phyloP scores from a whole-genome alignment of 37 sponge, comb jelly and placozoan species.

The Beroe ovata region DNA sequence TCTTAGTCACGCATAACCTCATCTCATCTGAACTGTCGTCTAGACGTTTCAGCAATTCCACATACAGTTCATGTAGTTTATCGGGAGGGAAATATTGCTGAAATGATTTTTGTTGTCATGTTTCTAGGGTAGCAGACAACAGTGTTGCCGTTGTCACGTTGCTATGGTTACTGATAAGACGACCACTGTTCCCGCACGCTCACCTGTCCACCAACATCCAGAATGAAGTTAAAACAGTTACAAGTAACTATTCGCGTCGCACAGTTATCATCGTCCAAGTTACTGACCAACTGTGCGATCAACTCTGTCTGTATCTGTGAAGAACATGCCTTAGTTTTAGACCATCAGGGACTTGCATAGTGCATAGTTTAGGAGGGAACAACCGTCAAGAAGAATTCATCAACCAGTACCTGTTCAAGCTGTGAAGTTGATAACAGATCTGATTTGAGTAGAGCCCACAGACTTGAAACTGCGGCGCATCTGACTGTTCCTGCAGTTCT shows the following conservation, averaged over 20 bases:
- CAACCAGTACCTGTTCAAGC: slow-evolving; percentile 49
- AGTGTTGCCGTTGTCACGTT: too few species aligned
- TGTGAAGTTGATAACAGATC: slow-evolving; percentile 64
- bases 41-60: slow-evolving; percentile 86
- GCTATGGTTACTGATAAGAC: too few species aligned
- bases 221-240: slow-evolving; percentile 69
- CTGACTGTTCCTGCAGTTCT: slow-evolving; percentile 89
- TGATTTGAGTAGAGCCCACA: slow-evolving; percentile 79
- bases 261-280: slow-evolving; percentile 86
- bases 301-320: slow-evolving; percentile 37
- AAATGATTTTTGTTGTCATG: too few species aligned
- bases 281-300: slow-evolving; percentile 74
- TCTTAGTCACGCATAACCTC: slow-evolving; percentile 71
- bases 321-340: too few species aligned
- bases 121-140: too few species aligned
- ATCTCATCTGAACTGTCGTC: slow-evolving; percentile 92
- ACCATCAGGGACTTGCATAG: too few species aligned
- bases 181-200: too few species aligned
- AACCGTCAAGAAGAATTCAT: too few species aligned
- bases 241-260: slow-evolving; percentile 87
- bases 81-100: slow-evolving; percentile 70
- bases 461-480: slow-evolving; percentile 82
- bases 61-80: slow-evolving; percentile 78
- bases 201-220: slow-evolving; percentile 29
- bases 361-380: too few species aligned